Evolutionary conservation across 1,140 invertebrate genomes (phyloP), one percentile per base, ranked within the genome.

Genomic region (Hormaphis cornu): DNA sequence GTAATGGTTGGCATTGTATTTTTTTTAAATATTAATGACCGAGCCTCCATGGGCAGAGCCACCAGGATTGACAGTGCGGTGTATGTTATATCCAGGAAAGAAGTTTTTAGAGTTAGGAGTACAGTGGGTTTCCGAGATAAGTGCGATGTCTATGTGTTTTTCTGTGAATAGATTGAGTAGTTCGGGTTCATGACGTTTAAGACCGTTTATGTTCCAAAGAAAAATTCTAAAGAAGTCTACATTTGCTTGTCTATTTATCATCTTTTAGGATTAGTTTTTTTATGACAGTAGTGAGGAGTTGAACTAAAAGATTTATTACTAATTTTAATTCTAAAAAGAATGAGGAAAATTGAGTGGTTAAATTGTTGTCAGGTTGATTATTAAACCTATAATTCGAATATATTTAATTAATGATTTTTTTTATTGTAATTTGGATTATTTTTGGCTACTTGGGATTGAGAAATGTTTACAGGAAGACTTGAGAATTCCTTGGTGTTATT

Each of bases 111-210:
- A 16, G 10, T 24, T 26, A 53, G 10, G 5, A 9, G 18, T 24
- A 20, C 73, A 71, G 18, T 73, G 72, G 2, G 70, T 54, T 72
- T 73, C 72, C 9, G 58, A 72, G 18, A 73, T 72, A 10, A 73
- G 40, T 20, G 70, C 24, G 8, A 73, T 71, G 20, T 73, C 73
- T 9, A 75, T 73, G 53, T 72, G 46, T 42, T 73, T 30, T 10
- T 30, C 26, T 14, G 70, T 14, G 30, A 73, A 30, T 20, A 73
- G 73, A 18, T 70, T 61, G 40, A 69, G 56, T 24, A 73, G 35
- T 71, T 74, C 73, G 14, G 70, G 12, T 12, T 18, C 66, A 26
- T 71, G 72, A 40, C 72, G 71, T 2, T 28, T n/a, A 26, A 73
- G 28, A 6, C 73, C 71, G 30, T 73, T 73, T 12, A 72, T 56